These are phyloP conservation scores for Hemichromis elongatus DNA, from an alignment of 2,113 vertebrate genomes.

Conservation along the genomic window DNA sequence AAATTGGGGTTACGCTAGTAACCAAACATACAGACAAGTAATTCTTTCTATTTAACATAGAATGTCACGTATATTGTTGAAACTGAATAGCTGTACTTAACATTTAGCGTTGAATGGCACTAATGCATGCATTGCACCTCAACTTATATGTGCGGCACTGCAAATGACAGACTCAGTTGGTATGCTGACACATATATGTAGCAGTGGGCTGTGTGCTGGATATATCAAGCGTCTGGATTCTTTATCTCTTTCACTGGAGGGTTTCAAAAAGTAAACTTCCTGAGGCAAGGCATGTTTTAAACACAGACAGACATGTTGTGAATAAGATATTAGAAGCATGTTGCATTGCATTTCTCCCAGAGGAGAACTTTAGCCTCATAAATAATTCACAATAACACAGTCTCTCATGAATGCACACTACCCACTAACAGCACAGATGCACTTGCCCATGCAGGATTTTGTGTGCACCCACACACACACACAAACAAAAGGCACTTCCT, in stretches of 20 bases:
- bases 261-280: conserved; percentile 6
- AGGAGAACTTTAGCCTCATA: conserved; percentile 60
- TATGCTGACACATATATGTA: not conserved
- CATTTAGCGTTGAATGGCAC: not conserved
- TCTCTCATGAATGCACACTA: conserved; percentile 9
- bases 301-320: conserved; percentile 39
- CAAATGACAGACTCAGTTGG: not conserved
- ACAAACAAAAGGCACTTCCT: not conserved
- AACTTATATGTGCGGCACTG: not conserved
- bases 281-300: conserved; percentile 37
- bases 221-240: not conserved
- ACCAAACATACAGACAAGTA: not conserved
- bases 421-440: conserved; percentile 5
- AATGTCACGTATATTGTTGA: not conserved
- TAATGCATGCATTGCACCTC: not conserved
- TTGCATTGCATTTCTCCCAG: conserved; percentile 41
- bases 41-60: not conserved
- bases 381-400: conserved; percentile 57
- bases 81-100: not conserved
- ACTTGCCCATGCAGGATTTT: not conserved
- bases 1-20: not conserved
- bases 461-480: not conserved
- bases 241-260: not conserved
- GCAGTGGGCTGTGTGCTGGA: not conserved
- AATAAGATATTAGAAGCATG: conserved; percentile 49